Evolutionary conservation across 2,888 invertebrate genomes (phyloP), one percentile per base, ranked within the genome.

Genomic region (Stenurella melanura): DNA sequence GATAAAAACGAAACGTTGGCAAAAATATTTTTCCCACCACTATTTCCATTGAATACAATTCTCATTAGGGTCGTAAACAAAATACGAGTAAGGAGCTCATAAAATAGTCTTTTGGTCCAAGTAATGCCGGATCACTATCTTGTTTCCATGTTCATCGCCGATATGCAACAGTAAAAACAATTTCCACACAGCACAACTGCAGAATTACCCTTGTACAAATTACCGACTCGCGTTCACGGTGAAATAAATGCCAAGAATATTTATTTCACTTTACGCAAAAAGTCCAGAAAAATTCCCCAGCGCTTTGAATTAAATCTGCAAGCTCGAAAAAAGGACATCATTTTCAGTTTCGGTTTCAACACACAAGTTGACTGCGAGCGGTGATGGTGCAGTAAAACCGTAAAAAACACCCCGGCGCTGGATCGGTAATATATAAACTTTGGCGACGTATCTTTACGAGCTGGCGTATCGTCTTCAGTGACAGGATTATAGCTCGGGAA

Each of bases 401-500:
- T 75, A 64, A 70, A 72, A 72, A 56, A 61, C 71, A 60, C 66
- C 58, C 71, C 58, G 66, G 68, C 58, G 73, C 54, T 74, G 63
- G 67, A 73, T 76, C 73, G 73, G 70, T 54, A 70, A 74, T 70
- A 79, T 74, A 79, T 77, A 77, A 77, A 75, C 77, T 57, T 67
- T 60, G 21, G 63, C 73, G 69, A 70, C 74, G 73, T 75, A 82
- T 82, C 81, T 82, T 82, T 82, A 81, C 75, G 78, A 77, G 77
- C 76, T 76, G 68, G 75, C 74, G 78, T 82, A 80, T 82, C 82
- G 76, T 75, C 71, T 66, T 66, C 78, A 75, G 66, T 78, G 82
- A 82, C 82, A 82, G 80, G 77, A 80, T 82, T 82, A 82, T 78
- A 75, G 79, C 74, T 75, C 69, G 61, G 61, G 75, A 77, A 79